Evolutionary conservation across 1,140 invertebrate species (phyloP).

Genomic region (Papilio machaon): DNA sequence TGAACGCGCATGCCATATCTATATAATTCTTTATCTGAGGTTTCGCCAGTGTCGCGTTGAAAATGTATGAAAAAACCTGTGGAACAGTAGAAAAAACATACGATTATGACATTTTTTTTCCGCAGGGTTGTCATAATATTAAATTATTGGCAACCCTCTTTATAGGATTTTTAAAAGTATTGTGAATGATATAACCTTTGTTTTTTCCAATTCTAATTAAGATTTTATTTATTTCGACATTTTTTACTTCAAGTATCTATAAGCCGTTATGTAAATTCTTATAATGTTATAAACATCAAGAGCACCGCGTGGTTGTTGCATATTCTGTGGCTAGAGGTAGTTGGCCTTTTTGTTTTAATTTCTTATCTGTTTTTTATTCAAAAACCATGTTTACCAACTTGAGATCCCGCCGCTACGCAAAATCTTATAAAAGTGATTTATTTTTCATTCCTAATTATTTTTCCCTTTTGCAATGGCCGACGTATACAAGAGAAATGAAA

Average conservation of each 20-base stretch:
- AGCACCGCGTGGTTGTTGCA: background rate
- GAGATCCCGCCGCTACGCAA: constrained; percentile 73
- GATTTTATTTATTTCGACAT: background rate
- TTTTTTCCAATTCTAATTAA: background rate
- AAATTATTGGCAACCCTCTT: background rate
- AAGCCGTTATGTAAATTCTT: background rate
- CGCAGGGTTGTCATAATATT: background rate
- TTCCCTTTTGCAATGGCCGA: constrained; percentile 62
- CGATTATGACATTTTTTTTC: background rate
- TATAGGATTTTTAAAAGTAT: no score
- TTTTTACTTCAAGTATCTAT: background rate
- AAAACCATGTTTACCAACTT: constrained; percentile 59
- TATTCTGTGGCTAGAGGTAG: constrained; percentile 24
- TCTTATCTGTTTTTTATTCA: constrained; percentile 34
- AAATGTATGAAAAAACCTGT: no score
- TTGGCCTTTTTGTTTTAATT: background rate
- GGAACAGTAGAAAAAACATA: no score
- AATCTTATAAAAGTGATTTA: constrained; percentile 44
- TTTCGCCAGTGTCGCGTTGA: no score
- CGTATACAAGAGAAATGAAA: constrained; percentile 81
- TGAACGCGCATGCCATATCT: no score
- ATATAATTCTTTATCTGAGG: no score
- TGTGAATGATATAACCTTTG: no score
- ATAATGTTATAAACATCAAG: background rate
- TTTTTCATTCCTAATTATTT: constrained; percentile 37